Base-by-base conservation (phyloP, 92 coral and sea anemone species). In the Plumapathes pennacea region DNA sequence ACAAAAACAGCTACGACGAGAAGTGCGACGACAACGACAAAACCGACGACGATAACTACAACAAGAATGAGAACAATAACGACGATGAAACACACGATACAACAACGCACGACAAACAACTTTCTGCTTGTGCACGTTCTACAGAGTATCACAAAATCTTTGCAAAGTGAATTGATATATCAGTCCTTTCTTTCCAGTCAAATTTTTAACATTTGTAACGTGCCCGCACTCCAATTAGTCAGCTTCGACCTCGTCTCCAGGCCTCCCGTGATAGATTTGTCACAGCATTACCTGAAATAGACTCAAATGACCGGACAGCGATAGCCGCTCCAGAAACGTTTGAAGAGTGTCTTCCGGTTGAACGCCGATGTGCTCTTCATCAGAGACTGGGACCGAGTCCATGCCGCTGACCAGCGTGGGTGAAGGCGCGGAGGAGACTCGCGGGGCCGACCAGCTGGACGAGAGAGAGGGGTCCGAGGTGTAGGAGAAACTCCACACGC, bases 221-320 rank as follows among this genome's bases (percentile, higher is more conserved):
- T 33, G 11, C 20, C 12, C 38, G 25, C 33, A 32, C 9, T 10
- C 22, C 12, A 31, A 30, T 49, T 37, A 37, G 14, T 11, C 49
- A 43, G 21, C 22, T 15, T 43, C 15, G 22, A 15, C 42, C 0
- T 0, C 25, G 13, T 14, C 20, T 4, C 10, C 15, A 15, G 10
- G 4, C 3, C 46, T 41, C 1, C 20, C 1, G 46, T 24, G 15
- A 10, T 11, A 10, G 21, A 8, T 10, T 25, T 25, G 21, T 3
- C 3, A n/a, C 4, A 10, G n/a, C n/a, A 36, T 45, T 52, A 92
- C 98, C 98, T 84, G 98, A 67, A 92, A 92, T 31, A 92, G 82
- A 59, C 88, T 78, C n/a, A 92, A 94, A 70, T 92, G 90, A 48
- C 85, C 88, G 72, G 87, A 82, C 58, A 92, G 89, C 22, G 96